phyloP scores from a whole-genome alignment of 2,797 vertebrate genomes.

The Hippopotamyrus pictus region DNA sequence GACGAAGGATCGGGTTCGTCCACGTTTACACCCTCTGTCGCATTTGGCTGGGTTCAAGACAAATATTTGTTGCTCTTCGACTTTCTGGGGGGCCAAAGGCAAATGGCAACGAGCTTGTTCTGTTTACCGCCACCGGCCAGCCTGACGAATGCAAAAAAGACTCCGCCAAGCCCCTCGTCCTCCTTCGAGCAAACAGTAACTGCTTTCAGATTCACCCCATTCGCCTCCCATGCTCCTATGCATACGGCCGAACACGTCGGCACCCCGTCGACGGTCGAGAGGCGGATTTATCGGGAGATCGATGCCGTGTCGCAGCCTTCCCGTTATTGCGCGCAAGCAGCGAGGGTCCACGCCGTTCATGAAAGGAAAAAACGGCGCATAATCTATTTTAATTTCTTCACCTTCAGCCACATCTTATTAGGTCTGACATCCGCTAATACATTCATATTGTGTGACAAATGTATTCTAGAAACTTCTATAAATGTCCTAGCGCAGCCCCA shows the following conservation, averaged over 20 bases:
- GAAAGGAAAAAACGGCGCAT: background rate
- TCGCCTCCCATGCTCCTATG: background rate
- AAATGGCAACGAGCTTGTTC: background rate
- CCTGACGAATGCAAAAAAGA: background rate
- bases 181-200: background rate
- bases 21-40: background rate
- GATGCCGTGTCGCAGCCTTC: background rate
- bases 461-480: background rate
- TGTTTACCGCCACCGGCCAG: background rate
- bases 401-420: background rate
- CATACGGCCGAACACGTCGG: background rate
- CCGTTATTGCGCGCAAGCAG: background rate
- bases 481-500: background rate
- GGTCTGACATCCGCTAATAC: background rate
- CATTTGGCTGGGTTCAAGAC: background rate
- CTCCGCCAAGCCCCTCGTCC: background rate
- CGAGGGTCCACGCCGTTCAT: background rate
- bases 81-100: background rate
- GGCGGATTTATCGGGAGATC: background rate
- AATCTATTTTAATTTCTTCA: slow-evolving; percentile 11
- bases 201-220: background rate
- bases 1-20: background rate
- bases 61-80: background rate
- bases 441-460: slow-evolving; percentile 8
- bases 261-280: background rate